Conservation (phyloP, 2,888 invertebrate species). For the Cantharis flavilabris region DNA sequence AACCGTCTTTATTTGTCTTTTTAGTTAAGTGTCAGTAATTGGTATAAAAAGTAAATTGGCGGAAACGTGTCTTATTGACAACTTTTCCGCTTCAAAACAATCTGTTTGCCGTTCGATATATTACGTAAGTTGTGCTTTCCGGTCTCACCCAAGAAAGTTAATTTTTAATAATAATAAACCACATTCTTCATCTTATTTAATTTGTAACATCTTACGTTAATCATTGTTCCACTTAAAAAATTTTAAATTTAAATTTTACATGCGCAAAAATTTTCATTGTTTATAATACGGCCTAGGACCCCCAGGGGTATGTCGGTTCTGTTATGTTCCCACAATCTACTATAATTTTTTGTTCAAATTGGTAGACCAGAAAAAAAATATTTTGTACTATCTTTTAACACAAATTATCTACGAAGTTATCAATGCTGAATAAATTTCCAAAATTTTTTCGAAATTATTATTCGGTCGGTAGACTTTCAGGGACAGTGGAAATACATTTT, state of each 20-base stretch:
- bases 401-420: too few relatives aligned
- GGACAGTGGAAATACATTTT: too few relatives aligned
- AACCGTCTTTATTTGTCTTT: background rate
- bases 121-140: constrained; percentile 14
- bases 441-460: too few relatives aligned
- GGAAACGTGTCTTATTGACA: constrained; percentile 23
- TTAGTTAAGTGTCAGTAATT: constrained; percentile 8
- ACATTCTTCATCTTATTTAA: background rate
- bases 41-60: constrained; percentile 18
- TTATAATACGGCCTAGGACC: background rate
- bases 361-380: background rate
- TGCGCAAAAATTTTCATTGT: background rate
- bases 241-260: background rate
- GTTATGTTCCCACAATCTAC: background rate
- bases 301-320: background rate
- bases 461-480: too few relatives aligned
- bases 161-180: background rate
- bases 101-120: constrained; percentile 9
- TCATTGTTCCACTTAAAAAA: background rate
- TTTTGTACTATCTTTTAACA: too few relatives aligned
- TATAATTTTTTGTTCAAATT: background rate
- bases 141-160: constrained; percentile 10
- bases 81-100: constrained; percentile 12
- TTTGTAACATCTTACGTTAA: background rate
- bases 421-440: too few relatives aligned